Evolutionary conservation across 1,140 invertebrate genomes (phyloP), one percentile per base, ranked within the genome.

Genomic region (Atta texana): DNA sequence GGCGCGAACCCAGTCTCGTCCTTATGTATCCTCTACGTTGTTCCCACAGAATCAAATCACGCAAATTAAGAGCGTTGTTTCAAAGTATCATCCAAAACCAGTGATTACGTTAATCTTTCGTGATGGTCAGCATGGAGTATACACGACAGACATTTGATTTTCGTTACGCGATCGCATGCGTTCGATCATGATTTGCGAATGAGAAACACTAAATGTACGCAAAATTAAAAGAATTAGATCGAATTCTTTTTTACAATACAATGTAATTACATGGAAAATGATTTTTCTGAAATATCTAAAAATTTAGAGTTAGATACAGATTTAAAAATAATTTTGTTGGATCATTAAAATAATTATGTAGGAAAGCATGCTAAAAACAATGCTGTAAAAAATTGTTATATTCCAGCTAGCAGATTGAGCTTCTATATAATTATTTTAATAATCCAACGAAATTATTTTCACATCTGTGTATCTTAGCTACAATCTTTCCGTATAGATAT

Each of bases 21-120:
- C 49, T 80, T 80, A 51, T 55, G 18, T 51, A 61, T 61, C 55
- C 39, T 64, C 28, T 51, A 8, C 80, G 8, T 84, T 14, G 68
- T 84, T 84, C 80, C 69, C 80, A 84, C 80, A 84, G 80, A 53
- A 21, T 72, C 21, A 18, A 72, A 84, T 84, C 80, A 61, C 39
- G 80, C 55, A 44, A 74, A 61, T 84, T 74, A 57, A 39, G 78
- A 44, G 55, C 44, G 28, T 34, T 51, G 49, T 10, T 61, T 21
- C 55, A 21, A 68, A 55, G 31, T 80, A 55, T 5, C 78, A 69
- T 55, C 28, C 64, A 31, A 71, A 81, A 71, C 51, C 34, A 16
- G 16, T 57, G 34, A 81, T 81, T 81, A 81, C 31, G 31, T 81
- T 71, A 71, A 81, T 81, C 21, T 16, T 16, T n/a, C 44, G 7